A percentile compares a stretch with the other conserved stretches of the same genome.
Conservation (phyloP, 2,113 vertebrate genomes). For the Orientallactaga bullata region DNA sequence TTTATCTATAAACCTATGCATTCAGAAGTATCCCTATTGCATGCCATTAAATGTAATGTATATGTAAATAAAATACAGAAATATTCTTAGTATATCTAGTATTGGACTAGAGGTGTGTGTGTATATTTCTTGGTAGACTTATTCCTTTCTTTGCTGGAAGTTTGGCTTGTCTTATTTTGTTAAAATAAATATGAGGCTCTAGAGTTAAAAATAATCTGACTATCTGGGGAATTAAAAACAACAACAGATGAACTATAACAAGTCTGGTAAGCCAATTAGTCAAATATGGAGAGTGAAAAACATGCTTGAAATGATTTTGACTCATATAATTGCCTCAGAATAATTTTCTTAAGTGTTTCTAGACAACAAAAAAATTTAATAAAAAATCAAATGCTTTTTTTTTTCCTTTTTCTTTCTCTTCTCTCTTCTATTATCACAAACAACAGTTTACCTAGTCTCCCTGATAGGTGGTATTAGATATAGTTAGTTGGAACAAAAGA, state of each 20-base stretch:
- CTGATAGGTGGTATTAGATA: not conserved
- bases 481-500: not conserved
- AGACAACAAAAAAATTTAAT: conserved; percentile 75
- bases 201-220: conserved; percentile 68
- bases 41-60: not conserved
- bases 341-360: conserved; percentile 75
- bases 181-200: conserved; percentile 36
- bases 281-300: conserved; percentile 67
- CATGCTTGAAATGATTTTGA: conserved; percentile 64
- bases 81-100: not conserved
- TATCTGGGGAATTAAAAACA: conserved; percentile 71
- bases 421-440: not conserved
- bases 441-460: conserved; percentile 13
- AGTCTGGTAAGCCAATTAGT: conserved; percentile 70
- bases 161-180: conserved; percentile 43
- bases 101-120: not conserved
- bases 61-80: too few relatives aligned
- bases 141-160: not conserved
- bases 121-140: not conserved
- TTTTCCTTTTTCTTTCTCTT: not conserved
- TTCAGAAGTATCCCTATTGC: not conserved
- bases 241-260: conserved; percentile 67
- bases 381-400: conserved; percentile 58
- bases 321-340: conserved; percentile 67
- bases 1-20: not conserved